Conservation (phyloP, 1,140 invertebrate species). For the Brachystomella parvula region DNA sequence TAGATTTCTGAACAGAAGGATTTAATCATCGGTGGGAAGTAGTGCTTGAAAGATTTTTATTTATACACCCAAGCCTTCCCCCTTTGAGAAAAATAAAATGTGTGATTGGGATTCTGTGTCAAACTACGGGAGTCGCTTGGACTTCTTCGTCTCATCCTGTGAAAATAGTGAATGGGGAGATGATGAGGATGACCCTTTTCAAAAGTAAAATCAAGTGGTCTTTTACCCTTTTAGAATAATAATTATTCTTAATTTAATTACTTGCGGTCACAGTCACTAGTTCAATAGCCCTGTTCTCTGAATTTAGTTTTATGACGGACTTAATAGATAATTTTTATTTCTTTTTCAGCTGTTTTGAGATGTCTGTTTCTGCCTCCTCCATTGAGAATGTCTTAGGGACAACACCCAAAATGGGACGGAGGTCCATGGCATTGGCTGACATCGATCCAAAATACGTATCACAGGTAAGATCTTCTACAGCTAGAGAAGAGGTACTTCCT, state of each 20-base stretch:
- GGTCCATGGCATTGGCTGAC: slow-evolving; percentile 41
- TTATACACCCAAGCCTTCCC: too few relatives aligned
- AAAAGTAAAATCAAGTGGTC: slow-evolving; percentile 1
- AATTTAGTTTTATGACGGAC: not conserved
- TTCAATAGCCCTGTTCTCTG: not conserved
- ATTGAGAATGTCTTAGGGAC: slow-evolving; percentile 28
- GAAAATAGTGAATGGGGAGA: slow-evolving; percentile 13
- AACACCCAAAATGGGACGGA: slow-evolving; percentile 34
- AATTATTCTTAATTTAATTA: not conserved
- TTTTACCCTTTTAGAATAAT: not conserved
- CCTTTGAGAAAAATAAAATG: too few relatives aligned
- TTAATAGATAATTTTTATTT: not conserved
- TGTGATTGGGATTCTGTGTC: slow-evolving; percentile 10
- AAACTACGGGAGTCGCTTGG: not conserved
- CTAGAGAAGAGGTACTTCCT: not conserved
- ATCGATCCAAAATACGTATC: slow-evolving; percentile 42
- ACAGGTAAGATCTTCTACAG: slow-evolving; percentile 39
- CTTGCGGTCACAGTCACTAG: not conserved
- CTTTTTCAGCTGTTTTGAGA: slow-evolving; percentile 26
- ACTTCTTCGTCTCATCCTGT: slow-evolving; percentile 10
- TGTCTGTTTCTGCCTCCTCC: slow-evolving; percentile 24
- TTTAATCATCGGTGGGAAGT: too few relatives aligned
- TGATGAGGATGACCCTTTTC: slow-evolving; percentile 2
- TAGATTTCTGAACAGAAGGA: too few relatives aligned
- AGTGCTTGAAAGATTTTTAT: too few relatives aligned